Evolutionary conservation across 2,888 invertebrate species (phyloP).

Genomic region (Epicampocera succincta): DNA sequence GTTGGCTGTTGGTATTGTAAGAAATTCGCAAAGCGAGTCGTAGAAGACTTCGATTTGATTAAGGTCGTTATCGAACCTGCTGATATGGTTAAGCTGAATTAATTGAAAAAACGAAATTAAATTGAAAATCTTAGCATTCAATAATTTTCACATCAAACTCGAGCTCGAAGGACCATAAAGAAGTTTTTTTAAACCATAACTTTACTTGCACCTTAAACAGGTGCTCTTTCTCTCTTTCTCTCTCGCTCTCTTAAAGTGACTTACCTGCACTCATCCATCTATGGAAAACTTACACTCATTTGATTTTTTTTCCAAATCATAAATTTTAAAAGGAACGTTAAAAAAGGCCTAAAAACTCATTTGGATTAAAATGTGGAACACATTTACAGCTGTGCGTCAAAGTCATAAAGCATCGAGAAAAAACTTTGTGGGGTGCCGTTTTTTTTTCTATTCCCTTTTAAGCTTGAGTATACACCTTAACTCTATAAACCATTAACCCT

Average conservation of each 20-base stretch:
- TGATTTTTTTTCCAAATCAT: slow-evolving; percentile 17
- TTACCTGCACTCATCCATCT: neutral
- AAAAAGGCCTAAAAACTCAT: slow-evolving; percentile 38
- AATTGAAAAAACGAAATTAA: no score
- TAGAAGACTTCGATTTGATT: no score
- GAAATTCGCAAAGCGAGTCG: no score
- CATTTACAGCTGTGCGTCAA: slow-evolving; percentile 63
- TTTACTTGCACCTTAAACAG: neutral
- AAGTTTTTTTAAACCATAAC: no score
- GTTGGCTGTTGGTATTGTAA: no score
- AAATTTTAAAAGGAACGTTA: neutral
- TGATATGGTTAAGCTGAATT: no score
- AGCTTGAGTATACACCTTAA: slow-evolving; percentile 47
- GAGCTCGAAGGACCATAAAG: no score
- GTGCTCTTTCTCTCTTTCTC: no score
- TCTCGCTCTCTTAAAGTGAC: neutral
- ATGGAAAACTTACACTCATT: slow-evolving; percentile 16
- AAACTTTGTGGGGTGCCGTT: slow-evolving; percentile 63
- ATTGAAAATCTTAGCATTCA: no score
- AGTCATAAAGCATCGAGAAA: neutral
- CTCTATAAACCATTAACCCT: slow-evolving; percentile 60
- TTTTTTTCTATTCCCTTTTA: slow-evolving; percentile 42
- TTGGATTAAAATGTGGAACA: slow-evolving; percentile 61
- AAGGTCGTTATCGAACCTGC: no score
- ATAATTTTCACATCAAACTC: no score